Evolutionary conservation across 2,113 vertebrate genomes (phyloP).

Genomic region (Dendrocopos noguchii): DNA sequence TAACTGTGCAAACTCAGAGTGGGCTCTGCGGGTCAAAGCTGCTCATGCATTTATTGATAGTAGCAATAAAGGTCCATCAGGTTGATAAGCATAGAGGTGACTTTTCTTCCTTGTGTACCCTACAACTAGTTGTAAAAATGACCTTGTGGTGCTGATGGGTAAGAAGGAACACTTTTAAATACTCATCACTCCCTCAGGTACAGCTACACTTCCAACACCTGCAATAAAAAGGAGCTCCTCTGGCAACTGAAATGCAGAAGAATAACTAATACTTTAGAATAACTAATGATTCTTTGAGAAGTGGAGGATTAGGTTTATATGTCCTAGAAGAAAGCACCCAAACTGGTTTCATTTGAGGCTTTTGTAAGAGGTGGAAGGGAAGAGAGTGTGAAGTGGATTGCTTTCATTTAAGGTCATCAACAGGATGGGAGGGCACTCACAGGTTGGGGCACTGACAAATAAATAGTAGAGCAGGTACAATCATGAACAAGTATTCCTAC

Average conservation of each 20-base stretch:
- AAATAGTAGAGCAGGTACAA: not conserved
- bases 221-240: not conserved
- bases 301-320: not conserved
- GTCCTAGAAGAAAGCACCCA: not conserved
- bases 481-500: not conserved
- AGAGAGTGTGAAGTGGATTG: not conserved
- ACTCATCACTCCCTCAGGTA: not conserved
- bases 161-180: not conserved
- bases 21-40: not conserved
- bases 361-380: not conserved
- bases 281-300: not conserved
- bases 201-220: slow-evolving; percentile 17
- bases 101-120: not conserved
- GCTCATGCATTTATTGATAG: not conserved
- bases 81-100: not conserved
- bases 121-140: not conserved
- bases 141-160: not conserved
- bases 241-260: slow-evolving; percentile 32
- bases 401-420: not conserved
- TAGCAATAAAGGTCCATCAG: not conserved
- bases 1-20: not conserved
- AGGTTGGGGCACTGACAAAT: not conserved
- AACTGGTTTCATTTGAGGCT: not conserved
- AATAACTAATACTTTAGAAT: not conserved
- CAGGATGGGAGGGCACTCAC: not conserved